Base-by-base conservation (phyloP, 2,113 vertebrate species). In the Triplophysa siluroides region DNA sequence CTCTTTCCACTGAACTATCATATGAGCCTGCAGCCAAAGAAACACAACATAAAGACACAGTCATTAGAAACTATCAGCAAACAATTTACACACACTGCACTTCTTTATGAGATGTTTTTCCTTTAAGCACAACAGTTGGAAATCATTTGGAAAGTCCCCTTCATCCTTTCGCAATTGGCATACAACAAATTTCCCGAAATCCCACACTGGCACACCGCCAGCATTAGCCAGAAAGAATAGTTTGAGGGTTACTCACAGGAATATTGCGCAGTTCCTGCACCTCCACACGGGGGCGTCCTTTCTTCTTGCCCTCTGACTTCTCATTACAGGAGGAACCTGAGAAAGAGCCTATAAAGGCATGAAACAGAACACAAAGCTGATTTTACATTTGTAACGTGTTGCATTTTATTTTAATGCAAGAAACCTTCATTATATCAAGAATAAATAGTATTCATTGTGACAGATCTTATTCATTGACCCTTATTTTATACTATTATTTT, bases 1-100 rank as follows among this genome's bases (percentile, higher is more conserved):
- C 0, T 98, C 97, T 87, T 98, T 99, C 96, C 96, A 98, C 91
- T 96, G 95, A 81, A 95, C 94, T 92, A 98, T 95, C 91, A 98
- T 88, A 78, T 95, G 92, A 60, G 95, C 93, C 96, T 98, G 88
- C 77, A 82, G 77, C 19, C 19, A 9, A 19, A 60, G 60, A 71
- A n/a, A 76, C 23, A 64, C 68, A 75, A 45, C 52, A 43, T 61
- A 76, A 24, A 67, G n/a, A 58, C 33, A 62, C 3, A 54, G 62
- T 29, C 47, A 80, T 66, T 74, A 61, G 50, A 70, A 73, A 73
- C 61, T 73, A 73, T 63, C 56, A 43, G 33, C 19, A 43, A 60
- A 60, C 70, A 60, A 79, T 21, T 65, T 18, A 38, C 29, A 43
- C 7, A 54, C 21, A 69, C n/a, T 18, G 38, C 58, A 54, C 12